Evolutionary conservation across 2,113 vertebrate genomes (phyloP).

Genomic region (Ivindomyrus marchei): DNA sequence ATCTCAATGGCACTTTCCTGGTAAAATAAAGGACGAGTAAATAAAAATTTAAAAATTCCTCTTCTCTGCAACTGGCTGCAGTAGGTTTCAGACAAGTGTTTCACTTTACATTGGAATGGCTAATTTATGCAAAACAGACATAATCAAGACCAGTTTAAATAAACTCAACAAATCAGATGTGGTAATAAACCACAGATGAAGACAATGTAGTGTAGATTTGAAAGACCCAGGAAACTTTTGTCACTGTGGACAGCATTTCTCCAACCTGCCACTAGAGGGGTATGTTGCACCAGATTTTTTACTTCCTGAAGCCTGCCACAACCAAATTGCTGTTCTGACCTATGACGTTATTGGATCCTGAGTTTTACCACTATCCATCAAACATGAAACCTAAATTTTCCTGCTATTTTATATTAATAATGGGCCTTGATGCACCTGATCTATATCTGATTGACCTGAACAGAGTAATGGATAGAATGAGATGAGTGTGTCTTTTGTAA

Average conservation of each 20-base stretch:
- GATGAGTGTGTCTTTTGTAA: background rate
- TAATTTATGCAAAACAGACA: background rate
- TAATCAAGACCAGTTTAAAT: background rate
- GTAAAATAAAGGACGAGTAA: no score
- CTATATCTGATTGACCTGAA: background rate
- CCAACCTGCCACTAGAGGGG: background rate
- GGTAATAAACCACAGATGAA: background rate
- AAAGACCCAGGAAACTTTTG: background rate
- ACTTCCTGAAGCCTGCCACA: background rate
- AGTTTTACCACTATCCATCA: background rate
- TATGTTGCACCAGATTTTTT: background rate
- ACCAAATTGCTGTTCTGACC: background rate
- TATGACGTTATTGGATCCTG: background rate
- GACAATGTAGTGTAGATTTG: background rate
- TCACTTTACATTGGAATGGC: background rate
- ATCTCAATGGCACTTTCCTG: no score
- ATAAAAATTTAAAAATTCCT: no score
- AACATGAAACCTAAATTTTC: no score
- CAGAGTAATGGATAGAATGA: background rate
- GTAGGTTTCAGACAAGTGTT: background rate
- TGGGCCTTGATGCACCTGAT: background rate
- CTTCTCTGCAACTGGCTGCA: no score
- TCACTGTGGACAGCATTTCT: background rate
- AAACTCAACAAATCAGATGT: background rate
- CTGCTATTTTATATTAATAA: slow-evolving; percentile 10